Conservation (phyloP, 2,113 vertebrate genomes). For the Micromys minutus region DNA sequence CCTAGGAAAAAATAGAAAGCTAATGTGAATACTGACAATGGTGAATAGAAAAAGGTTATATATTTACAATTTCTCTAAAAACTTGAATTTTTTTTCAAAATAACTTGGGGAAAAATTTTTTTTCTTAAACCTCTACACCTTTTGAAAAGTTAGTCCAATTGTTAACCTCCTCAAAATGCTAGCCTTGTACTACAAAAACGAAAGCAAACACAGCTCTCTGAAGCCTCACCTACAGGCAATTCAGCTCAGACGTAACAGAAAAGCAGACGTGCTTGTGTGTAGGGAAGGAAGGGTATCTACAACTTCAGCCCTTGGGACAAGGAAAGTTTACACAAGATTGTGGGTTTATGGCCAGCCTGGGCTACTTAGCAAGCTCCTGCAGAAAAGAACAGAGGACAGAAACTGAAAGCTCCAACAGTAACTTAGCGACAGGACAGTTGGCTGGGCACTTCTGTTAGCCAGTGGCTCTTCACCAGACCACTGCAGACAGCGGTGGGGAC, state of each 20-base stretch:
- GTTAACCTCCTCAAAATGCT: not conserved
- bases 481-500: not conserved
- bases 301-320: not conserved
- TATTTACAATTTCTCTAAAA: not conserved
- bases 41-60: not conserved
- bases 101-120: not conserved
- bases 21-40: not conserved
- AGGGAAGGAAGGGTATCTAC: not conserved
- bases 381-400: not conserved
- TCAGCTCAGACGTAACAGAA: not conserved
- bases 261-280: not conserved
- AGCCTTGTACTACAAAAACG: not conserved
- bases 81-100: not conserved
- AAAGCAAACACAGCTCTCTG: not conserved
- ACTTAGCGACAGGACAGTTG: not conserved
- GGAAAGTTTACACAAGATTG: not conserved
- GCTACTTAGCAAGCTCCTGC: not conserved
- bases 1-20: not conserved
- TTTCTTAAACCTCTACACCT: not conserved
- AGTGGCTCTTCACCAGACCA: not conserved
- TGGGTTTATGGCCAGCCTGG: not conserved
- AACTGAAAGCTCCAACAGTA: not conserved
- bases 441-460: not conserved
- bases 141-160: not conserved
- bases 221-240: not conserved